Base-by-base conservation (phyloP, 2,797 vertebrate genomes). In the Helarctos malayanus region DNA sequence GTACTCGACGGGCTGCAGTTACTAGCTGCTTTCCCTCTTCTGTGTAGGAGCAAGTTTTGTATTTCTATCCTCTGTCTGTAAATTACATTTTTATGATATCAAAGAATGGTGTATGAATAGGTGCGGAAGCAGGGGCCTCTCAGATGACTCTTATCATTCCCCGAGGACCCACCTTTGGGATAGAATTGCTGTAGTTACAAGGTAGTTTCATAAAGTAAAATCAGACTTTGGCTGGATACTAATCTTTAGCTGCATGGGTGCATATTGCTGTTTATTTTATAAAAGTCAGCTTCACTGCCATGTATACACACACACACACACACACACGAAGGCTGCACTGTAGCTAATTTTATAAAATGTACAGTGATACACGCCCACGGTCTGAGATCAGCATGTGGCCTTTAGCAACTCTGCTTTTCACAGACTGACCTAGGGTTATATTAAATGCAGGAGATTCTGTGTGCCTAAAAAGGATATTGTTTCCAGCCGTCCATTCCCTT, bases 301-400 rank as follows among this genome's bases (percentile, higher is more conserved):
- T 76, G 29, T 27, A 7, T 1, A 1, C 0, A 88, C 88, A 91
- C 78, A 7, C 0, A 86, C 91, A 73, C 82, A 75, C 59, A 71
- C 14, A 56, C 29, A 25, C 16, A 45, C 23, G 25, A 0, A 57
- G 0, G 3, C 7, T 16, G 15, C 1, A 0, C 15, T 89, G 80
- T 95, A 78, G 73, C 92, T 97, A 52, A 93, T 98, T 95, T 83
- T 97, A 61, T 95, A 89, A 91, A 94, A 78, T 68, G 52, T 94
- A 91, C 96, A 88, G 56, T 87, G 93, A 27, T 35, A 11, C 29
- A 23, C 49, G 29, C 86, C 92, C 52, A 7, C 78, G 8, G 15
- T 75, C 41, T 98, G 54, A 83, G 35, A 49, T 41, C 38, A 96
- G 84, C 97, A 45, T 78, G 86, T 94, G 52, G 52, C 82, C 90